Base-by-base conservation (phyloP, 2,797 vertebrate genomes). In the Arrhamphus sclerolepis region DNA sequence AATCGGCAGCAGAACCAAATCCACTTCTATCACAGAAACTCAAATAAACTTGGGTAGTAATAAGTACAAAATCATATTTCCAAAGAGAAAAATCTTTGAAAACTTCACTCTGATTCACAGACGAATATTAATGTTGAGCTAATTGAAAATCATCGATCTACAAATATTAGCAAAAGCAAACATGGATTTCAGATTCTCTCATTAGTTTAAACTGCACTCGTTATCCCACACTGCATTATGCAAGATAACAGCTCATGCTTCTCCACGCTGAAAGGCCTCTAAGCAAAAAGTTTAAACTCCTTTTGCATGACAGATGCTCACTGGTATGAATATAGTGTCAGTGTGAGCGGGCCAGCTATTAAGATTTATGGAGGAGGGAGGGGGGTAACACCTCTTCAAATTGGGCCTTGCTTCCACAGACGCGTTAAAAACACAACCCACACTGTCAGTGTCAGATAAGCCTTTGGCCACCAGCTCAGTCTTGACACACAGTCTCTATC, bases 1-100 rank as follows among this genome's bases (percentile, higher is more conserved):
- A 79, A 46, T 41, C 76, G 61, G 52, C 53, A 67, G 28, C 56
- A 62, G 55, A 14, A 50, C 47, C 69, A 60, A 67, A 78, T 75
- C 59, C 61, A 50, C 62, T 63, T 71, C 48, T 58, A 52, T 77
- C 56, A 72, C 53, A 66, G 11, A 14, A 60, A 76, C 19, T 60
- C 53, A 78, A 70, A 53, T 20, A 56, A 46, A 62, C 71, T 62
- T 49, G 48, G 34, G 2, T 59, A 13, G 42, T 68, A 78, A 70
- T 56, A 59, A 65, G 44, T 48, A 74, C 43, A 28, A 76, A 69
- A 42, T 20, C 56, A 42, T 46, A 63, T 68, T 74, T 57, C 21
- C 42, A 69, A 71, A 77, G 62, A 43, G 74, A 21, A 56, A 52
- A 62, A 67, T 56, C 11, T 41, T 59, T 53, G 62, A 44, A 72